phyloP scores from a whole-genome alignment of 2,888 invertebrate species.

The Microplitis manilae region DNA sequence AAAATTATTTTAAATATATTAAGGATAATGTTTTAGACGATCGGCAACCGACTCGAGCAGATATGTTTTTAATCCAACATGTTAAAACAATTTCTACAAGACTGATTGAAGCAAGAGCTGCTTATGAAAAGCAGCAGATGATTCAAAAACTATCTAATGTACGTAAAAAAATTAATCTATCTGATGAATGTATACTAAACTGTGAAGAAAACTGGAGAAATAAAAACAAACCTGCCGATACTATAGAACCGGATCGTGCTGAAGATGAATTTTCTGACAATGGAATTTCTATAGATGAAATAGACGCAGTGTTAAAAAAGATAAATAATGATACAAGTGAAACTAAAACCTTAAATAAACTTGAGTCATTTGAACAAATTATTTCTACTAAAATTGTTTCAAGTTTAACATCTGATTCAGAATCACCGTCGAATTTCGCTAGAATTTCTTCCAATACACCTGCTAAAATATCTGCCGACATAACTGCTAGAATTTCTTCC shows the following conservation, averaged over 20 bases:
- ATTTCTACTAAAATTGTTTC: neutral
- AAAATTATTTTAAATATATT: conserved; percentile 8
- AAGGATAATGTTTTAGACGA: conserved; percentile 3
- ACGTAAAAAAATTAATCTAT: neutral
- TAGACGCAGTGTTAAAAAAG: no score
- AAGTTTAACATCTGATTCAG: neutral
- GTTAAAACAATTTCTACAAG: neutral
- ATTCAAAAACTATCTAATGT: neutral
- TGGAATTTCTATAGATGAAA: neutral
- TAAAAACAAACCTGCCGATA: neutral
- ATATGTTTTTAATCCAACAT: conserved; percentile 10
- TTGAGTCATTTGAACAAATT: neutral
- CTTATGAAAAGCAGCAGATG: neutral
- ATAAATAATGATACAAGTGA: no score
- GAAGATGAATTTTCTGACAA: conserved; percentile 9
- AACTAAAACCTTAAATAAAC: neutral
- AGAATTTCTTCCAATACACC: neutral
- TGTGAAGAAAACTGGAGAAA: conserved; percentile 7
- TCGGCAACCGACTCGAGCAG: neutral
- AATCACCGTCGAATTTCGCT: neutral
- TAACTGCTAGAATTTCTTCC: neutral
- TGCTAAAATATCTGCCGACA: neutral
- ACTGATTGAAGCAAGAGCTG: neutral
- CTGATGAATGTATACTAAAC: neutral
- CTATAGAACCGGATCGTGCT: neutral